A percentile compares a stretch with the other conserved stretches of the same genome.
Conservation (phyloP, 37 sponge, comb jelly and placozoan species). For the Amphimedon queenslandica region DNA sequence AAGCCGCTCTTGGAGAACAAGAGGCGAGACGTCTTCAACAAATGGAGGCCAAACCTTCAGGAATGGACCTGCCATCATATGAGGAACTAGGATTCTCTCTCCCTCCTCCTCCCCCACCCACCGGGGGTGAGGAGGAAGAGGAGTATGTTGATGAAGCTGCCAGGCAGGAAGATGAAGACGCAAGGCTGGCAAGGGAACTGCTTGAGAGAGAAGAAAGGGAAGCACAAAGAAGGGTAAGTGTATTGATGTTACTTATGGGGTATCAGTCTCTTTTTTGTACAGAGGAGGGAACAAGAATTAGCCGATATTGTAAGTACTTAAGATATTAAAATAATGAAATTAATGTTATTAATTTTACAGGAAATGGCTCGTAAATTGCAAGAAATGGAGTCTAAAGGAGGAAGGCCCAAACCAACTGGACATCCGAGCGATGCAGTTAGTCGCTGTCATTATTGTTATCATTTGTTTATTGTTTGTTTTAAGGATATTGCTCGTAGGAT, state of each 20-base stretch:
- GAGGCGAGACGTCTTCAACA: not conserved
- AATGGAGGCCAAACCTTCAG: not conserved
- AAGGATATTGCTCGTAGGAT: slow-evolving; percentile 10
- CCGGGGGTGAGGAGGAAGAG: not conserved
- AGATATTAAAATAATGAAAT: not conserved
- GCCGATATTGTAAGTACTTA: not conserved
- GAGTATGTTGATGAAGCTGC: slow-evolving; percentile 9
- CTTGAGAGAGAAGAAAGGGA: slow-evolving; percentile 8
- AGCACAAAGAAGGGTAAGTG: not conserved
- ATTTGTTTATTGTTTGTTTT: too few species aligned
- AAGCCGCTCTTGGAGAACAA: not conserved
- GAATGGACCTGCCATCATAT: not conserved
- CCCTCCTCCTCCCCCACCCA: not conserved
- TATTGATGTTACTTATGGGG: not conserved
- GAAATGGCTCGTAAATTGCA: slow-evolving; percentile 27
- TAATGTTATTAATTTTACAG: slow-evolving; percentile 1
- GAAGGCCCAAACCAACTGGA: not conserved
- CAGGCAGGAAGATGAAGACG: slow-evolving; percentile 40
- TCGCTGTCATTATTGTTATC: too few species aligned
- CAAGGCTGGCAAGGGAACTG: slow-evolving; percentile 26
- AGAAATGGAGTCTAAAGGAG: slow-evolving; percentile 5
- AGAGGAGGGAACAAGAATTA: not conserved
- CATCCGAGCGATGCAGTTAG: not conserved
- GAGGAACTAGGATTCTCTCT: not conserved
- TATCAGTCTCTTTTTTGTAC: not conserved